A percentile compares a stretch with the other conserved stretches of the same genome.
These are phyloP conservation scores for Clarias pachynema DNA, from an alignment of 2,797 vertebrate genomes.

Conservation along the genomic window DNA sequence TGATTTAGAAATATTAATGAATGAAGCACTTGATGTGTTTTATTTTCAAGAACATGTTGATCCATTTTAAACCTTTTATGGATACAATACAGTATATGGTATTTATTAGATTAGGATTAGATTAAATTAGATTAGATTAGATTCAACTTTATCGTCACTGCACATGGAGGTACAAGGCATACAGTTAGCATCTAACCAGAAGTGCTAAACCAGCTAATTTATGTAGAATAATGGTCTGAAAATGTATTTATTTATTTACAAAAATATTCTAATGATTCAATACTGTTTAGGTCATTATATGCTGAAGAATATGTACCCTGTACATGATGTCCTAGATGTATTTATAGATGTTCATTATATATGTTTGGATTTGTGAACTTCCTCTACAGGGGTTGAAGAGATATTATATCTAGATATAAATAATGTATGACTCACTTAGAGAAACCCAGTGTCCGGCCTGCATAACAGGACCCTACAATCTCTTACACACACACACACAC, in stretches of 20 bases:
- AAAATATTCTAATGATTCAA: not conserved
- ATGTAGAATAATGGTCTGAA: not conserved
- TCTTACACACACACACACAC: not conserved
- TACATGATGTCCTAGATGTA: not conserved
- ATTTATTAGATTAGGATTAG: too few relatives aligned
- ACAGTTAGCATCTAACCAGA: too few relatives aligned
- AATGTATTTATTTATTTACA: not conserved
- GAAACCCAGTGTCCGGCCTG: conserved; percentile 68
- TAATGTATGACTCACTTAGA: conserved; percentile 72
- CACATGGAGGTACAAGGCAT: too few relatives aligned
- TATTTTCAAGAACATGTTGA: not conserved
- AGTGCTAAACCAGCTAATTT: too few relatives aligned
- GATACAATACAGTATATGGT: not conserved
- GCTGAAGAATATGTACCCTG: not conserved
- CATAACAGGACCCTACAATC: conserved; percentile 59
- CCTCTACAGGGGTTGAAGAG: conserved; percentile 53
- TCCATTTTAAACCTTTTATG: not conserved
- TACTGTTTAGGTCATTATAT: not conserved
- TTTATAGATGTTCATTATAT: not conserved
- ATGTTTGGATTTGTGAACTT: conserved; percentile 33
- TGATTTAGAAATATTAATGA: not conserved
- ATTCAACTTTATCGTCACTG: too few relatives aligned
- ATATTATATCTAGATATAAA: conserved; percentile 67
- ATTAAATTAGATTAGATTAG: too few relatives aligned
- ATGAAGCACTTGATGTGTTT: not conserved